Evolutionary conservation across 2,113 vertebrate genomes (phyloP).

Genomic region (Acrocephalus kingi): DNA sequence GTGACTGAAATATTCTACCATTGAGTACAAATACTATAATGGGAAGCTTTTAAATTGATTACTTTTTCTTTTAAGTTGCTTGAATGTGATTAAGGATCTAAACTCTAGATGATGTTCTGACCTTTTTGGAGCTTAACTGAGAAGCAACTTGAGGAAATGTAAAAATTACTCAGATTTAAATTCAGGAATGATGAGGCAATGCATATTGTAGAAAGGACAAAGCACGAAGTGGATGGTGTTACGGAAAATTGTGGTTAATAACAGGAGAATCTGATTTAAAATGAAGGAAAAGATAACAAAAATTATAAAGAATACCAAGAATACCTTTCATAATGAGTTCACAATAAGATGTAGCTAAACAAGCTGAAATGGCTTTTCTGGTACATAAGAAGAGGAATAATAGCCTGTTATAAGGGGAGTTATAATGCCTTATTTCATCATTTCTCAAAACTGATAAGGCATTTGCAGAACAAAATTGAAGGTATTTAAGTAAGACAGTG

Average conservation of each 20-base stretch:
- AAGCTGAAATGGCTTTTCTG: background rate
- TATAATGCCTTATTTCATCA: background rate
- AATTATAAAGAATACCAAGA: background rate
- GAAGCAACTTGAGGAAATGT: background rate
- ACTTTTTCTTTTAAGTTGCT: background rate
- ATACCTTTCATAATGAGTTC: background rate
- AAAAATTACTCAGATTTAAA: background rate
- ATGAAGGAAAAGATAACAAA: background rate
- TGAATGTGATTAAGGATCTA: background rate
- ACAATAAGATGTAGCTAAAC: background rate
- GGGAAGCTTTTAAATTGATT: background rate
- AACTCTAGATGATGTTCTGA: background rate
- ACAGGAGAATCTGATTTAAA: background rate
- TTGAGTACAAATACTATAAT: background rate
- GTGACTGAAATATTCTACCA: background rate
- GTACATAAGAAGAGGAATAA: background rate
- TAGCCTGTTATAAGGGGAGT: background rate
- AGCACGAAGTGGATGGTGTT: background rate
- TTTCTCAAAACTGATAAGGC: background rate
- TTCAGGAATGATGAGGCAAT: background rate
- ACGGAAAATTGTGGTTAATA: background rate
- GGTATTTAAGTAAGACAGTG: background rate
- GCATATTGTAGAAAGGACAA: background rate
- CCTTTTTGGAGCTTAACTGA: background rate
- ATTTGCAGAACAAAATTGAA: constrained; percentile 1